These are phyloP conservation scores for Lasioglossum albipes DNA, from an alignment of 1,140 invertebrate species.

Conservation along the genomic window DNA sequence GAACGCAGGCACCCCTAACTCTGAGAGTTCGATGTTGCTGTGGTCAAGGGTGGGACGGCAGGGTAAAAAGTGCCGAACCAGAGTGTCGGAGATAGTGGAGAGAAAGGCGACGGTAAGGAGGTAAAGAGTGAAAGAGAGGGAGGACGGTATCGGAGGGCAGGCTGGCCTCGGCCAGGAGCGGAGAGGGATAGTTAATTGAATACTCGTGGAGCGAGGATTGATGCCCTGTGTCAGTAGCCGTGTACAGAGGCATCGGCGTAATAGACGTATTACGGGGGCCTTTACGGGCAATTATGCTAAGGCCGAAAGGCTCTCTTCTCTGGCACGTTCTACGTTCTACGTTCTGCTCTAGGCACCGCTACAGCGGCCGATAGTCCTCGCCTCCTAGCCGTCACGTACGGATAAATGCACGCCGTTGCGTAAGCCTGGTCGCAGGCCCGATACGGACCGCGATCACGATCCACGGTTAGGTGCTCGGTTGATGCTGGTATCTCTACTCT, in stretches of 20 bases:
- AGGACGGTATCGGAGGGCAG: background rate
- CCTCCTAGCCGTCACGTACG: slow-evolving; percentile 36
- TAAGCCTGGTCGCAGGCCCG: slow-evolving; percentile 38
- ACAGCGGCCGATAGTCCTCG: background rate
- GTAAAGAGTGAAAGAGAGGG: too few species aligned
- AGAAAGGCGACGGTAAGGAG: too few species aligned
- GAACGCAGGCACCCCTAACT: too few species aligned
- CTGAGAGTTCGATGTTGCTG: too few species aligned
- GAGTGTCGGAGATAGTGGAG: slow-evolving; percentile 11
- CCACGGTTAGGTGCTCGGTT: background rate
- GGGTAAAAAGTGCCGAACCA: slow-evolving; percentile 46
- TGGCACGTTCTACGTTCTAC: background rate
- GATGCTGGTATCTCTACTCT: too few species aligned
- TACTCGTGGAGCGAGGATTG: slow-evolving; percentile 37
- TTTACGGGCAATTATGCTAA: slow-evolving; percentile 49
- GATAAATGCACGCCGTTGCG: slow-evolving; percentile 40
- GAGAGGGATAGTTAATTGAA: slow-evolving; percentile 44
- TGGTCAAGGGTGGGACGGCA: slow-evolving; percentile 35
- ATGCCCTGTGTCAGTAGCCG: slow-evolving; percentile 46
- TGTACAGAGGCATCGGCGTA: slow-evolving; percentile 44
- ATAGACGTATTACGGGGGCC: slow-evolving; percentile 40
- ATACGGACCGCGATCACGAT: slow-evolving; percentile 32
- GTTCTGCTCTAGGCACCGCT: background rate
- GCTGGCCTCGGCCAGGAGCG: background rate
- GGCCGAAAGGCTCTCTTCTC: slow-evolving; percentile 25